Conservation (phyloP, 2,113 vertebrate genomes). For the Zosterops hypoxanthus region DNA sequence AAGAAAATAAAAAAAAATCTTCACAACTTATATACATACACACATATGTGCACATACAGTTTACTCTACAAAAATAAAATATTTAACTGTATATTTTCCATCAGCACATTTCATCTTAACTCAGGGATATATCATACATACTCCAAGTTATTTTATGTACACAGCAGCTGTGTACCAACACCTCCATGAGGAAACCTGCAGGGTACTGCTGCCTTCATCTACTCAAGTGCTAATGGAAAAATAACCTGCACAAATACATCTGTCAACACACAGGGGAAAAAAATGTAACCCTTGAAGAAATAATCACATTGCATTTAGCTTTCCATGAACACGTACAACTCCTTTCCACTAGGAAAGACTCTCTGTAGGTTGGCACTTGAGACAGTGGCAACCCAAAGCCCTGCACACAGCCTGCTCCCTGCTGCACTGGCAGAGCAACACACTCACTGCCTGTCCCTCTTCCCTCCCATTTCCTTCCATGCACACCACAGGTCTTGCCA, state of each 20-base stretch:
- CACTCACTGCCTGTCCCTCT: fast-evolving
- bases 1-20: neutral
- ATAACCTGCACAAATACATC: neutral
- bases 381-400: neutral
- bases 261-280: neutral
- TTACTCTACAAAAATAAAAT: neutral
- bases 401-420: neutral
- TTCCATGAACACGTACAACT: neutral
- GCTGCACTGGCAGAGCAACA: neutral
- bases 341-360: neutral
- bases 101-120: neutral
- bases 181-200: fast-evolving
- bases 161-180: neutral
- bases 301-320: neutral
- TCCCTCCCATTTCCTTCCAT: neutral
- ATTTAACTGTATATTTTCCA: neutral
- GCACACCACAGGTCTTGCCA: neutral
- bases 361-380: neutral
- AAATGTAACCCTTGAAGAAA: neutral
- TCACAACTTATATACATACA: neutral
- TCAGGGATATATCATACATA: neutral
- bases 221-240: neutral
- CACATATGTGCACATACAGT: neutral
- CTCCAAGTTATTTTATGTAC: neutral
- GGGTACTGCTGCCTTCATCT: neutral